Evolutionary conservation across 2,113 vertebrate species (phyloP).

Genomic region (Galeopterus variegatus): DNA sequence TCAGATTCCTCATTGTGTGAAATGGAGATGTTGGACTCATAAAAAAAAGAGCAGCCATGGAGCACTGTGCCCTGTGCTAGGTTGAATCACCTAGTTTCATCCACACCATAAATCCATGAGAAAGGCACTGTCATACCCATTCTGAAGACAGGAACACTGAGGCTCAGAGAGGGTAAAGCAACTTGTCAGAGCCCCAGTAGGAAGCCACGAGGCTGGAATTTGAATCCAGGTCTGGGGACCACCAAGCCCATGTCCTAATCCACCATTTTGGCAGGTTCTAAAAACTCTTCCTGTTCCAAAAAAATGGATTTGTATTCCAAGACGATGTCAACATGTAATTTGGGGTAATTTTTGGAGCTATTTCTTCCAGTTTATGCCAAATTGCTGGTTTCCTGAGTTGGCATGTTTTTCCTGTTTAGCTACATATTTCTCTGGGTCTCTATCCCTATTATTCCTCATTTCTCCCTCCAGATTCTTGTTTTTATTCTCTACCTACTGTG

Average conservation of each 20-base stretch:
- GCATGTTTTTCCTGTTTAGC: background rate
- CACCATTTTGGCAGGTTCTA: background rate
- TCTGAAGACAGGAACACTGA: background rate
- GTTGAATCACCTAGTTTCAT: background rate
- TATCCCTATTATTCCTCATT: background rate
- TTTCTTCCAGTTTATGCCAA: background rate
- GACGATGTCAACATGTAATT: background rate
- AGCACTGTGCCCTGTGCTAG: accelerated
- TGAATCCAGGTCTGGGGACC: background rate
- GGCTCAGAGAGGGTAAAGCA: background rate
- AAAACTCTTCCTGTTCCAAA: background rate
- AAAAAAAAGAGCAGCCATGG: background rate
- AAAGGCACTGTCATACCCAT: background rate
- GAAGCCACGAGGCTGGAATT: background rate
- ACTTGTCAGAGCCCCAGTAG: background rate
- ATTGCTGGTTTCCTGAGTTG: background rate
- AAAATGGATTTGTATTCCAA: background rate
- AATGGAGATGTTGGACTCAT: background rate
- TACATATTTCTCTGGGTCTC: background rate
- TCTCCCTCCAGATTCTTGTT: background rate
- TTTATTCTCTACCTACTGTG: background rate
- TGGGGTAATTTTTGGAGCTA: background rate
- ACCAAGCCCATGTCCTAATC: background rate
- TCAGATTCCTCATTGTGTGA: background rate
- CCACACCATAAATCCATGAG: background rate